Base-by-base conservation (phyloP, 2,797 vertebrate species). In the Remorina albescens region DNA sequence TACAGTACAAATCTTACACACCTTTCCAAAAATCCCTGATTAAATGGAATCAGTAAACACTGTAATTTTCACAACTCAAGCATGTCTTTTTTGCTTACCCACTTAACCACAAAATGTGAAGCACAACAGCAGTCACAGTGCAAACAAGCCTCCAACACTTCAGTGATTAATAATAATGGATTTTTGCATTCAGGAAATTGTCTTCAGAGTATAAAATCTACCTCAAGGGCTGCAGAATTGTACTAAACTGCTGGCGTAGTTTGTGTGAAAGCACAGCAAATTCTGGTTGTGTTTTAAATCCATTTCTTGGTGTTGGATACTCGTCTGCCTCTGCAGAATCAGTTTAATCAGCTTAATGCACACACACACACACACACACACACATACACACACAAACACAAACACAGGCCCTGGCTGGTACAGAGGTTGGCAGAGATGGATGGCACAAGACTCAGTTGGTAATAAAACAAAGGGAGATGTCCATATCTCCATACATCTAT, bases 311-410 rank as follows among this genome's bases (percentile, higher is more conserved):
- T 64, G 67, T 76, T 16, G 63, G 71, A 70, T 71, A 74, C 76
- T 60, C 50, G 71, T 71, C 62, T 54, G 59, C 55, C 55, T 71
- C 82, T 53, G 73, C 75, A 65, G 71, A 82, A 6, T 6, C 30
- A n/a, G n/a, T 30, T 30, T 30, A 30, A 89, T 91, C 88, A 90
- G 68, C 66, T 81, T 91, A 89, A 91, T 53, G 83, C 57, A 68
- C 80, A 67, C 63, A 67, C 51, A 71, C 46, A 44, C 58, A 8
- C 51, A 53, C 83, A 75, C 47, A 41, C 58, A 8, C 51, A 53
- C 83, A 75, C 47, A 41, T n/a, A 53, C 83, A 75, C 47, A 41
- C 58, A 8, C 51, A 53, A 82, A 75, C 47, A 44, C 58, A 8
- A 56, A 53, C 83, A 75, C 47, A 41, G 37, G 32, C 30, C 8